Conservation (phyloP, 2,113 vertebrate species). For the Xenopus tropicalis region UCB_Xtro_10.0 CM004443.2:174219001-174219500, state of each 20-base stretch:
- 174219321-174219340: conserved; percentile 38
- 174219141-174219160: no score
- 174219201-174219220: conserved; percentile 14
- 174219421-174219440: no score
- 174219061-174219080: no score
- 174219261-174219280: conserved; percentile 39
- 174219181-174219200: neutral
- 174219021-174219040: no score
- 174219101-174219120: no score
- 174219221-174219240: neutral
- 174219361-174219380: conserved; percentile 35
- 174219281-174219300: conserved; percentile 23
- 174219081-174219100: no score
- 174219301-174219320: conserved; percentile 38
- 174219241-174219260: conserved; percentile 33
- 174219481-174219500: no score
- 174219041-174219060: no score
- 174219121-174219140: no score
- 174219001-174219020: no score
- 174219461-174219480: no score
- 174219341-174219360: conserved; percentile 39
- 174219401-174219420: neutral
- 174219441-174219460: no score
- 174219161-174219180: neutral
- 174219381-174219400: conserved; percentile 20